Percentiles rank a stretch among this genome's conserved stretches.
Conservation (phyloP, 2,888 invertebrate species). For the Blastobasis lacticolella region DNA sequence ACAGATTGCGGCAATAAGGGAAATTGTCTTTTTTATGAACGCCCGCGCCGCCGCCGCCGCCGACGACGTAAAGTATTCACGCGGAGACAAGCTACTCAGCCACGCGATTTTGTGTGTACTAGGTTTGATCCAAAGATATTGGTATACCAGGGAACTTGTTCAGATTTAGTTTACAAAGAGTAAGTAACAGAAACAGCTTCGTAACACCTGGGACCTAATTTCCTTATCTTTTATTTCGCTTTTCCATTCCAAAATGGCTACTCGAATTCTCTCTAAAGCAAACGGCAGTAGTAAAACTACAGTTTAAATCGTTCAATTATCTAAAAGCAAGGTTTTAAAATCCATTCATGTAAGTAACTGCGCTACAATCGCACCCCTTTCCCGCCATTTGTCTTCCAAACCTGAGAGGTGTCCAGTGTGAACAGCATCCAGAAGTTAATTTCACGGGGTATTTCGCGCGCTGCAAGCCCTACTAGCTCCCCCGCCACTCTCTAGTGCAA, state of each 20-base stretch:
- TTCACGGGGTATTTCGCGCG: slow-evolving; percentile 66
- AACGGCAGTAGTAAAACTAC: too few relatives aligned
- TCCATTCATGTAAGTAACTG: slow-evolving; percentile 28
- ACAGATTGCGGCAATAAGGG: slow-evolving; percentile 73
- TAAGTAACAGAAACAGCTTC: too few relatives aligned
- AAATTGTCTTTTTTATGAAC: slow-evolving; percentile 74
- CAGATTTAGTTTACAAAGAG: too few relatives aligned
- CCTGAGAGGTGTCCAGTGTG: slow-evolving; percentile 62
- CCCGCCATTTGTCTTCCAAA: slow-evolving; percentile 51
- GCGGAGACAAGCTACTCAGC: slow-evolving; percentile 29
- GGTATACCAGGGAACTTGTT: too few relatives aligned
- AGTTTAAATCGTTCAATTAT: slow-evolving; percentile 1
- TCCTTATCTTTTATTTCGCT: too few relatives aligned
- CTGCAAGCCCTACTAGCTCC: slow-evolving; percentile 43
- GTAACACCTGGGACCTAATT: too few relatives aligned
- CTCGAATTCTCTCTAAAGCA: too few relatives aligned
- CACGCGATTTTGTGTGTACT: neutral
- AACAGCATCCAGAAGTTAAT: slow-evolving; percentile 62
- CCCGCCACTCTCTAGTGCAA: slow-evolving; percentile 57
- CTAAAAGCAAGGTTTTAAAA: slow-evolving; percentile 12
- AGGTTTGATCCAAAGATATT: too few relatives aligned
- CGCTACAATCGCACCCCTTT: slow-evolving; percentile 29
- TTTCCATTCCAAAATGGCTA: too few relatives aligned
- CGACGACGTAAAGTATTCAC: slow-evolving; percentile 62
- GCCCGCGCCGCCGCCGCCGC: slow-evolving; percentile 38